These are phyloP conservation scores for Rhinolophus ferrumequinum DNA, from an alignment of 2,113 vertebrate species.

Conservation along the genomic window DNA sequence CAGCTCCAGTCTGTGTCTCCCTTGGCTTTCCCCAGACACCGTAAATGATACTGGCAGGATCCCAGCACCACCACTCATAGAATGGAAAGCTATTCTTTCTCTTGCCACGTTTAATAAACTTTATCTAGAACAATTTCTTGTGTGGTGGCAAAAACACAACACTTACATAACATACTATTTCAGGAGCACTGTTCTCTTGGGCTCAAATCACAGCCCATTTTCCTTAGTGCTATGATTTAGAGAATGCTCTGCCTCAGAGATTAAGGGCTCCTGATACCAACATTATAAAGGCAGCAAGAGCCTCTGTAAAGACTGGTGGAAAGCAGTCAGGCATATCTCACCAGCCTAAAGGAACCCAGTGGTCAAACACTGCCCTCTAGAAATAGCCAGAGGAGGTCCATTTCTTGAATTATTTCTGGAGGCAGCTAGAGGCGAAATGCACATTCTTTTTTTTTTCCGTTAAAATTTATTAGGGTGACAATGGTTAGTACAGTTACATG, in stretches of 20 bases:
- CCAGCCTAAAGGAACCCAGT: not conserved
- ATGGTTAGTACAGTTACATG: too few species aligned
- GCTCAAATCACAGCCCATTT: slow-evolving; percentile 56
- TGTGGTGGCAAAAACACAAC: slow-evolving; percentile 66
- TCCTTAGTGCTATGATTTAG: slow-evolving; percentile 42
- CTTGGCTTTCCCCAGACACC: slow-evolving; percentile 80
- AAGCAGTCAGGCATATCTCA: not conserved
- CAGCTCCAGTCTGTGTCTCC: slow-evolving; percentile 77
- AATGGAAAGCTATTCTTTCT: slow-evolving; percentile 66
- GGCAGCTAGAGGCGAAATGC: not conserved
- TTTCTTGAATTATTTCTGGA: not conserved
- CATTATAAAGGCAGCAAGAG: not conserved
- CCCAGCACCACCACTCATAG: slow-evolving; percentile 53
- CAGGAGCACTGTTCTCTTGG: slow-evolving; percentile 74
- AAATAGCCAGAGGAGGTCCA: not conserved
- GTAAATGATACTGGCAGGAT: slow-evolving; percentile 75
- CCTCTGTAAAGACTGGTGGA: not conserved
- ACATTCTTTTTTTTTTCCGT: too few species aligned
- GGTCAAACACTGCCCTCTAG: not conserved
- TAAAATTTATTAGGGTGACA: too few species aligned
- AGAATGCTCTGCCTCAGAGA: not conserved
- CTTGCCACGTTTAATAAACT: slow-evolving; percentile 75
- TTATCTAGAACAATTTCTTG: slow-evolving; percentile 79
- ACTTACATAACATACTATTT: slow-evolving; percentile 79
- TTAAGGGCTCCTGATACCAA: not conserved